Conservation (phyloP, 2,888 invertebrate genomes). For the Mesorhabditis belari region DNA sequence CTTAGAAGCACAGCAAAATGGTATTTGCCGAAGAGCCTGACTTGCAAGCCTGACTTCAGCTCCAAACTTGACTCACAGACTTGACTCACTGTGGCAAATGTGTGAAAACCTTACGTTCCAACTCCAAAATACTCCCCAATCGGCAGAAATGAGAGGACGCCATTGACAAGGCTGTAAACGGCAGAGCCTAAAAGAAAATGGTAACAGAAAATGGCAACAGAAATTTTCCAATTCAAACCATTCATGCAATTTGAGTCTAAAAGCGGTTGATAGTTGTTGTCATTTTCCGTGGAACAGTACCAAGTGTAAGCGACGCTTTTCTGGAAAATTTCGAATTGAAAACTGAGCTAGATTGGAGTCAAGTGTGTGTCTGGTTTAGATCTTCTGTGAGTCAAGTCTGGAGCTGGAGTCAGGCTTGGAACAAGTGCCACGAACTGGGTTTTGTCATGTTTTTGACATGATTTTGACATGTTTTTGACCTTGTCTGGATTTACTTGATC, state of each 20-base stretch:
- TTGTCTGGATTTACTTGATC: no score
- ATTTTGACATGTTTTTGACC: no score
- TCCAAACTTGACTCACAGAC: neutral
- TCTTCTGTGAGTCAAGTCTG: no score
- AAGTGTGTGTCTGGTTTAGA: no score
- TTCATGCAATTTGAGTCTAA: neutral
- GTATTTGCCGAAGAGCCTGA: no score
- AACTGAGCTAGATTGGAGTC: no score
- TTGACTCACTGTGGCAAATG: neutral
- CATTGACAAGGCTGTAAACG: neutral
- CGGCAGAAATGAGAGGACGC: neutral
- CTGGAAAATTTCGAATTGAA: no score
- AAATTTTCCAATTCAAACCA: neutral
- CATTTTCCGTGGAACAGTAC: neutral
- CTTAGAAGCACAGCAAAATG: no score
- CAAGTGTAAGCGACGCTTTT: neutral
- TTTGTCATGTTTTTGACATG: no score
- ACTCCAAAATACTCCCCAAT: neutral
- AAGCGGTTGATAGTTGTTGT: neutral
- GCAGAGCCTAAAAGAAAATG: neutral
- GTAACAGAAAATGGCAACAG: neutral
- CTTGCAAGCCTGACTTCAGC: no score
- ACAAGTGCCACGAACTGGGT: no score
- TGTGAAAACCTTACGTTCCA: neutral
- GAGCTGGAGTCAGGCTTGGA: no score